Evolutionary conservation across 2,113 vertebrate genomes (phyloP), one percentile per base, ranked within the genome.

Genomic region (Hydrochoerus hydrochaeris): DNA sequence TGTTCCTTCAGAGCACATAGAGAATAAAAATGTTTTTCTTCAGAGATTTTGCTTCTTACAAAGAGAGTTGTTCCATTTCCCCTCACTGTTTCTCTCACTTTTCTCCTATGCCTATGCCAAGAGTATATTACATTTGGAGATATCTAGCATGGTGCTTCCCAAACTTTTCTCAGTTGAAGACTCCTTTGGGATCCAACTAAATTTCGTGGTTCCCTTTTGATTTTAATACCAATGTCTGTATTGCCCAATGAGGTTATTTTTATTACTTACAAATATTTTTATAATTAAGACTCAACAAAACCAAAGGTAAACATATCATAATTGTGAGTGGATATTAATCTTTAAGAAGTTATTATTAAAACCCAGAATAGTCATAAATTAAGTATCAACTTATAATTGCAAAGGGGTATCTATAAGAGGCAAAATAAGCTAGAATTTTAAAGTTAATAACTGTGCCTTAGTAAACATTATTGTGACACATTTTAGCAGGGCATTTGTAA

Each of bases 201-300:
- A 97, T 96, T 95, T 95, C 95, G 94, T 96, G 81, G 58, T 97
- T 97, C 87, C 26, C 58, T 92, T 94, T 97, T 58, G 81, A 88
- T 97, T 96, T 96, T 91, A 78, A 90, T 95, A 67, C 90, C 71
- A 87, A 94, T 91, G 80, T 60, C 80, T 28, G 44, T 95, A 93
- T 93, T 97, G 60, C 85, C 73, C 95, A 95, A 52, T 4, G 41
- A 94, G 81, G 77, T 96, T 97, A 95, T 96, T 95, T 97, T 97
- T 97, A 98, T 92, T 95, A 90, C 92, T 97, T 95, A 88, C 58
- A 97, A 96, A 95, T 97, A 97, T 95, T 96, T 97, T 97, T 85
- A 88, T 95, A 98, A 97, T 97, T 95, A 96, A 97, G 93, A 95
- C 44, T 94, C 95, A 93, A 90, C 69, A 96, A 97, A 91, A 96